Percentiles rank a stretch among this genome's conserved stretches.
These are phyloP conservation scores for Tangara arthus DNA, from an alignment of 2,797 vertebrate genomes.

Conservation along the genomic window DNA sequence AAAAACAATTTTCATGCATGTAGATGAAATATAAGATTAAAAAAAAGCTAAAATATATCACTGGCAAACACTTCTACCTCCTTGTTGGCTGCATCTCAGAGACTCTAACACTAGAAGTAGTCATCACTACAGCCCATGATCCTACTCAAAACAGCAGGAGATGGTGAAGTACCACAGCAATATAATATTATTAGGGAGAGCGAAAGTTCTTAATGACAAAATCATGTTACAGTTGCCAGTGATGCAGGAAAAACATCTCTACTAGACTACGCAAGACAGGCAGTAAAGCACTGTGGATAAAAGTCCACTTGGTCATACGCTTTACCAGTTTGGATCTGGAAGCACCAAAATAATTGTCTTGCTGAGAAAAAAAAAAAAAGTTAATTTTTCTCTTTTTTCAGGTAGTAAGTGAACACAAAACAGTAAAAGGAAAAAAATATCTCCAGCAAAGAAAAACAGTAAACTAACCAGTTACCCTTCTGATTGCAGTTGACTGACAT, in stretches of 20 bases:
- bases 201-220: not conserved
- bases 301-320: not conserved
- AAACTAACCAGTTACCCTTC: not conserved
- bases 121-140: not conserved
- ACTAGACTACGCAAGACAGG: not conserved
- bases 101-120: not conserved
- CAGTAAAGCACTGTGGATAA: not conserved
- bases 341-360: not conserved
- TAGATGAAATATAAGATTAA: not conserved
- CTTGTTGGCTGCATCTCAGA: not conserved
- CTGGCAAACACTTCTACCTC: not conserved
- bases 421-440: not conserved
- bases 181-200: not conserved
- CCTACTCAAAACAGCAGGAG: not conserved
- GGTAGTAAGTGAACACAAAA: not conserved
- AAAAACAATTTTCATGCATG: not conserved
- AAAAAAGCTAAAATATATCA: not conserved
- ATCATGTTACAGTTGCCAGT: not conserved
- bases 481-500: not conserved
- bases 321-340: not conserved
- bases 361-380: not conserved
- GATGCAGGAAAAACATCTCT: not conserved
- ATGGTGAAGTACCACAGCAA: not conserved
- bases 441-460: not conserved
- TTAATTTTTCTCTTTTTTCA: accelerated